phyloP scores from a whole-genome alignment of 2,888 invertebrate genomes.

The Epicampocera succincta region DNA sequence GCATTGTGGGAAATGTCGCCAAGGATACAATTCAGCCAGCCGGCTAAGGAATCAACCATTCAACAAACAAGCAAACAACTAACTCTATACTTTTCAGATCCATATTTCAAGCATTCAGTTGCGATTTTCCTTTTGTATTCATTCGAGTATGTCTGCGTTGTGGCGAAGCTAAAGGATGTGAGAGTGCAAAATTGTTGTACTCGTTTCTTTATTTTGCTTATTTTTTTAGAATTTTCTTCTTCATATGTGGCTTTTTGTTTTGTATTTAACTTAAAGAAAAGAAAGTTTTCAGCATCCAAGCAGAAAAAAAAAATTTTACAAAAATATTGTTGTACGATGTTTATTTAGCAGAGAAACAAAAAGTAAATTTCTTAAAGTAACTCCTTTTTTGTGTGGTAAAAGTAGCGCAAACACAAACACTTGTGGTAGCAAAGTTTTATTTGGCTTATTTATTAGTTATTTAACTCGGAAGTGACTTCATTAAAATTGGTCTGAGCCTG shows the following conservation, averaged over 20 bases:
- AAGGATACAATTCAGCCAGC: conserved; percentile 59
- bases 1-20: conserved; percentile 75
- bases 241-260: conserved; percentile 43
- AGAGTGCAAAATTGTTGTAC: conserved; percentile 11
- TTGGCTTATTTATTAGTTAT: conserved; percentile 73
- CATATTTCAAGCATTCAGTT: conserved; percentile 63
- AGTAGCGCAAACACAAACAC: conserved; percentile 73
- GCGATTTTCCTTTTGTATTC: conserved; percentile 39
- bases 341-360: conserved; percentile 60
- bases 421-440: conserved; percentile 75
- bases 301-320: conserved; percentile 1
- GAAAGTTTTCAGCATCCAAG: conserved; percentile 26
- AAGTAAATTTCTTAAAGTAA: conserved; percentile 73
- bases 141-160: conserved; percentile 54
- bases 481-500: conserved; percentile 70
- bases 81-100: conserved; percentile 48
- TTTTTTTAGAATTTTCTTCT: conserved; percentile 8
- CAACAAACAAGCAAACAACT: conserved; percentile 44
- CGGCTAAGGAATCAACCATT: conserved; percentile 27
- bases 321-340: conserved; percentile 61
- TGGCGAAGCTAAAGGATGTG: conserved; percentile 46
- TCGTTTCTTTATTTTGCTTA: conserved; percentile 24
- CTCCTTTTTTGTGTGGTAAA: conserved; percentile 71
- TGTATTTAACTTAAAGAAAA: conserved; percentile 35
- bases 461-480: conserved; percentile 71